A percentile compares a stretch with the other conserved stretches of the same genome.
phyloP scores from a whole-genome alignment of 1,140 invertebrate genomes.

The Acromyrmex charruanus region DNA sequence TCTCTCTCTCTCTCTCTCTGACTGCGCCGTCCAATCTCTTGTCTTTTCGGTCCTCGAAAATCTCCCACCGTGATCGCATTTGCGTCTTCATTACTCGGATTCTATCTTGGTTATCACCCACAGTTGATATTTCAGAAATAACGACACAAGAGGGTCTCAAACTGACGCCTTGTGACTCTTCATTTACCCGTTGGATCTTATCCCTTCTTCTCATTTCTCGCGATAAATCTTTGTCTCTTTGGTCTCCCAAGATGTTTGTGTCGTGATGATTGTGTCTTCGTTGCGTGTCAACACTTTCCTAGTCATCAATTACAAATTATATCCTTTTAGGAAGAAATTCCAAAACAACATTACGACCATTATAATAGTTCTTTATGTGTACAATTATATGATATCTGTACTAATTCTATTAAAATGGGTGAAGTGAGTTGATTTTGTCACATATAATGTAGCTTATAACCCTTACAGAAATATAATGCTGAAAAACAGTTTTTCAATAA shows the following conservation, averaged over 20 bases:
- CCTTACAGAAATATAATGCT: too few species aligned
- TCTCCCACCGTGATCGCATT: conserved; percentile 52
- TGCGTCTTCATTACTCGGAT: conserved; percentile 62
- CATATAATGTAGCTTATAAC: too few species aligned
- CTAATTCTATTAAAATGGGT: too few species aligned
- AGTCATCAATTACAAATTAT: conserved; percentile 39
- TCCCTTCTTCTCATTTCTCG: conserved; percentile 75
- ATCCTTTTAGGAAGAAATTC: conserved; percentile 4
- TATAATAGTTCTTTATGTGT: background rate
- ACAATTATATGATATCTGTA: background rate
- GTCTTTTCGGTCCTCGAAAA: conserved; percentile 40
- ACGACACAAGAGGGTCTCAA: conserved; percentile 35
- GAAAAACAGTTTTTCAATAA: too few species aligned
- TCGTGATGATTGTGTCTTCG: background rate
- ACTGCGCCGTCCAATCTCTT: background rate
- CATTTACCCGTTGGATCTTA: conserved; percentile 67
- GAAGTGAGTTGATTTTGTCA: too few species aligned
- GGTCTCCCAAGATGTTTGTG: conserved; percentile 6
- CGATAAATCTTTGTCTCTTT: conserved; percentile 57
- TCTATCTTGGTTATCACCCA: conserved; percentile 33
- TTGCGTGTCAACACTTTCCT: conserved; percentile 16
- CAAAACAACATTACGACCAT: background rate
- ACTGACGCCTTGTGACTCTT: conserved; percentile 49
- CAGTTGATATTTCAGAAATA: conserved; percentile 51
- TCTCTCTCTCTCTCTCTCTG: background rate